These are phyloP conservation scores for Nemotelus nigrinus DNA, from an alignment of 2,888 invertebrate species.

Conservation along the genomic window DNA sequence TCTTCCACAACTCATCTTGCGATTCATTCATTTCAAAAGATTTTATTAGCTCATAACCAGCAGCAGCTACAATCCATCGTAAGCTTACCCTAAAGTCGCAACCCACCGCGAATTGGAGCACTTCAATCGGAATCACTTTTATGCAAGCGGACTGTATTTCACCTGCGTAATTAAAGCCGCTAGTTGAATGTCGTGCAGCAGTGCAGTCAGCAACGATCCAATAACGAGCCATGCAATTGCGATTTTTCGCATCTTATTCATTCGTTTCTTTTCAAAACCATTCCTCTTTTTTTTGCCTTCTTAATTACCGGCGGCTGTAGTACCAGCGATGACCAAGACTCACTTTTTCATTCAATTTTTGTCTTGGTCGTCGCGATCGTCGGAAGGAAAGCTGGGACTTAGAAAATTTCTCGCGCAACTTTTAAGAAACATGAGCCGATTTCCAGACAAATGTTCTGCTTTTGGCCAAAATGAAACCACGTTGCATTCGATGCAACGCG, in stretches of 20 bases:
- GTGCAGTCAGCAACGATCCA: slow-evolving; percentile 36
- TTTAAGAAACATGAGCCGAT: slow-evolving; percentile 13
- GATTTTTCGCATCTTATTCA: slow-evolving; percentile 46
- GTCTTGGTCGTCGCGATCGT: no score
- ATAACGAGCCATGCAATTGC: slow-evolving; percentile 46
- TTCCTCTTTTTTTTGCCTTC: slow-evolving; percentile 38
- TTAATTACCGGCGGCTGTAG: slow-evolving; percentile 42
- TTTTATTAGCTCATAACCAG: no score
- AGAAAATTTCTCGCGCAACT: neutral
- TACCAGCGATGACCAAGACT: neutral
- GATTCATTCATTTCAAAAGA: no score
- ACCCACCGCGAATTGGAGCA: slow-evolving; percentile 45
- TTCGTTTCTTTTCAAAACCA: slow-evolving; percentile 11
- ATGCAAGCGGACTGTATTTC: slow-evolving; percentile 47
- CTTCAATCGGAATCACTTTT: slow-evolving; percentile 30
- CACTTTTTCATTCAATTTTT: neutral
- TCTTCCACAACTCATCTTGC: no score
- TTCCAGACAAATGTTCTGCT: slow-evolving; percentile 40
- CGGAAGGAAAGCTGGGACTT: neutral
- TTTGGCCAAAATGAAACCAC: slow-evolving; percentile 11
- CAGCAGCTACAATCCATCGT: neutral
- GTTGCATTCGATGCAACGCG: neutral
- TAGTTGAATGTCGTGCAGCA: slow-evolving; percentile 43
- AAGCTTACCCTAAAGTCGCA: neutral
- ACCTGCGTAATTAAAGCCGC: slow-evolving; percentile 49